These are phyloP conservation scores for Microchrysa polita DNA, from an alignment of 2,888 invertebrate species.

Conservation along the genomic window DNA sequence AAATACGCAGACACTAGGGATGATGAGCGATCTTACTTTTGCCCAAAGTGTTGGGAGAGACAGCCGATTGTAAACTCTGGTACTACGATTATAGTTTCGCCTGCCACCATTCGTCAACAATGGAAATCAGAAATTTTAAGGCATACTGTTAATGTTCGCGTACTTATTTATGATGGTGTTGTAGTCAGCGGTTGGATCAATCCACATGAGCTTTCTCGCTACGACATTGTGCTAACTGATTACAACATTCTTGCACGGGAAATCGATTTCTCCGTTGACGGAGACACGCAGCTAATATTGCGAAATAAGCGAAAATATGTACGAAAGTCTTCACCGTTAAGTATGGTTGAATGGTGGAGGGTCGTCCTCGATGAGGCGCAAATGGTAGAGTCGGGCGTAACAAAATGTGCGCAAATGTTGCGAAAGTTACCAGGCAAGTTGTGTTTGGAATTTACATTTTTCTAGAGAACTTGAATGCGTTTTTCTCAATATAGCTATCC, in stretches of 20 bases:
- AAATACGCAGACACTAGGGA: slow-evolving; percentile 54
- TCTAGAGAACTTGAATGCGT: background rate
- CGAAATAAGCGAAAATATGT: slow-evolving; percentile 72
- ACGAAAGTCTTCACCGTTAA: slow-evolving; percentile 73
- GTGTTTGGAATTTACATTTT: background rate
- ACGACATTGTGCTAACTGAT: slow-evolving; percentile 78
- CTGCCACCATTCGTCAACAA: slow-evolving; percentile 72
- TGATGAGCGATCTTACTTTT: slow-evolving; percentile 65
- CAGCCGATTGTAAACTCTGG: slow-evolving; percentile 61
- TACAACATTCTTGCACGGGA: slow-evolving; percentile 73
- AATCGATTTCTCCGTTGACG: slow-evolving; percentile 69
- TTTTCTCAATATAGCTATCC: slow-evolving; percentile 63
- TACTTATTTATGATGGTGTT: slow-evolving; percentile 68
- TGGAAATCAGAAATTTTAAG: slow-evolving; percentile 77
- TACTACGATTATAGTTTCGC: slow-evolving; percentile 79
- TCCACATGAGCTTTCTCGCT: slow-evolving; percentile 70
- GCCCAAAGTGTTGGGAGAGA: slow-evolving; percentile 73
- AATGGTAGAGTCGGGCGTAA: slow-evolving; percentile 73
- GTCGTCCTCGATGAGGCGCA: slow-evolving; percentile 84
- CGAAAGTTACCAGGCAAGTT: slow-evolving; percentile 56
- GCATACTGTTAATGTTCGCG: slow-evolving; percentile 67
- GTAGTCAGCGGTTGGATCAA: slow-evolving; percentile 61
- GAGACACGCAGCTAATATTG: slow-evolving; percentile 60
- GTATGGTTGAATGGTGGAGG: slow-evolving; percentile 79
- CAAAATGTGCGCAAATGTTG: slow-evolving; percentile 67